Percentiles rank a stretch among this genome's conserved stretches.
phyloP scores from a whole-genome alignment of 2,797 vertebrate genomes.

The Acipenser ruthenus region DNA sequence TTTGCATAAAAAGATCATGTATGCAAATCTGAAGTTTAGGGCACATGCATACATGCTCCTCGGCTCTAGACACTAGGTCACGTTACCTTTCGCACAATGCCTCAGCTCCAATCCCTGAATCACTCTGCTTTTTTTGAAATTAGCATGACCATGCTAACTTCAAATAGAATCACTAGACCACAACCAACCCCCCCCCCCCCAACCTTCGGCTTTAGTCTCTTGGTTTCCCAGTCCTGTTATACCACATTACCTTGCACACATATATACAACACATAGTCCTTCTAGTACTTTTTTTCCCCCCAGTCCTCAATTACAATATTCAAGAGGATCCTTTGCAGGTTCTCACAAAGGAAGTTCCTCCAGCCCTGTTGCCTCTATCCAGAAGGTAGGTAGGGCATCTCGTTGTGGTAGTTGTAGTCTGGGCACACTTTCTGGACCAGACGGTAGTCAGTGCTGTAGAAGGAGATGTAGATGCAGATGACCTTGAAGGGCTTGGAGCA shows the following conservation, averaged over 20 bases:
- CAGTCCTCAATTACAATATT: not conserved
- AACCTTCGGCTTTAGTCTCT: no score
- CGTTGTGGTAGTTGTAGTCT: slow-evolving; percentile 89
- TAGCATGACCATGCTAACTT: slow-evolving; percentile 9
- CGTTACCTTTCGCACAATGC: no score
- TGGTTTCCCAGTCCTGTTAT: no score
- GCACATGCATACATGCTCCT: not conserved
- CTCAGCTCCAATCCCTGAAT: no score
- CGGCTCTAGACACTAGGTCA: no score
- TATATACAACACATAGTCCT: no score
- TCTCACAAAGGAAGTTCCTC: no score
- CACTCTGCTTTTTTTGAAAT: no score
- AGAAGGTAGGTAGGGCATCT: slow-evolving; percentile 87
- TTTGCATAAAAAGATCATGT: not conserved
- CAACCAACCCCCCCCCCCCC: slow-evolving; percentile 11
- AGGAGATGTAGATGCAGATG: slow-evolving; percentile 94
- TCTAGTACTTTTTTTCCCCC: no score
- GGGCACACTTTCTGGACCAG: slow-evolving; percentile 96
- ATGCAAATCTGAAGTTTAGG: not conserved
- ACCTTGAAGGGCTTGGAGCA: slow-evolving; percentile 95
- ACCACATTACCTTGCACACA: no score
- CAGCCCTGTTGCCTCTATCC: slow-evolving; percentile 53
- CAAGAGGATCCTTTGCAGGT: not conserved
- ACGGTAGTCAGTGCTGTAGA: slow-evolving; percentile 94
- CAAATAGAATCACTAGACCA: not conserved